Evolutionary conservation across 2,113 vertebrate genomes (phyloP), one percentile per base, ranked within the genome.

Genomic region (Perca fluviatilis): DNA sequence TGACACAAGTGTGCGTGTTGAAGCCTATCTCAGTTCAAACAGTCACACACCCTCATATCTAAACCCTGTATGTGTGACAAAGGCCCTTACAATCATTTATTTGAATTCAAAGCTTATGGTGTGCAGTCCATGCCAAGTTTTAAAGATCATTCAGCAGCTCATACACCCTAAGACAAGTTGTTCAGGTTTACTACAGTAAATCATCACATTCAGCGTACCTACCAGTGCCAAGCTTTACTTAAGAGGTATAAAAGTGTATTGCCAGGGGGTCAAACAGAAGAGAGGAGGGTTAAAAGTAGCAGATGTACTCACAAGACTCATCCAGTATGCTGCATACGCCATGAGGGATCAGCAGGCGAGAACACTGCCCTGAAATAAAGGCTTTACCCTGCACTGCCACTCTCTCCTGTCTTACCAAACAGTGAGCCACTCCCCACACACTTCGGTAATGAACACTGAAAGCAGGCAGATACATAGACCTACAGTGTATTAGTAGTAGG

Each of bases 291-390:
- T 11, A 61, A 54, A 71, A 51, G 36, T 2, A 27, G n/a, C 36
- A 66, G 57, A 74, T 66, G 40, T 91, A 95, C 95, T 95, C 82
- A 95, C 95, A 43, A 5, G 19, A 2, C 6, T 81, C 18, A 4
- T 85, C 93, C 93, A 95, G 64, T 79, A 95, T 0, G 86, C 89
- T 27, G 94, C 94, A 50, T 94, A 95, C 30, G 95, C 95, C 95
- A 95, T 95, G 81, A 65, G 7, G 60, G n/a, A 74, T 2, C 67
- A 25, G 27, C 50, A 66, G 33, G 46, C 1, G 14, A 85, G 80
- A 49, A 36, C 33, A 18, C 21, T 1, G 15, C 1, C 0, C 9
- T 6, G 49, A 49, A 62, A 30, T 14, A 25, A 50, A 60, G 54
- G 0, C 51, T 77, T 51, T 61, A n/a, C 19, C n/a, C 57, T 13